Conservation (phyloP, 2,113 vertebrate genomes). For the Nothocercus julius region DNA sequence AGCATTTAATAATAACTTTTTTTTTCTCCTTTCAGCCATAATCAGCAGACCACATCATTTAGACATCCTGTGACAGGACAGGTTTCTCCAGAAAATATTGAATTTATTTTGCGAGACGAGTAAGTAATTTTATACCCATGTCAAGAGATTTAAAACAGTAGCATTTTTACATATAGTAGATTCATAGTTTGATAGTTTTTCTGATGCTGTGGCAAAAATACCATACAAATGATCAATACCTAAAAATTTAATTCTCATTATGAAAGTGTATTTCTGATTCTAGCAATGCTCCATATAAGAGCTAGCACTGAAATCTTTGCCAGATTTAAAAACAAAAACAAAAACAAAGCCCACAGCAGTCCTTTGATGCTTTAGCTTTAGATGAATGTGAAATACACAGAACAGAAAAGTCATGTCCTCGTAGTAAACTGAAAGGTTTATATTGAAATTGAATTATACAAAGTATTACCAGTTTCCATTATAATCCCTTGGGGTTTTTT, state of each 20-base stretch:
- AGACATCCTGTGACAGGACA: constrained; percentile 95
- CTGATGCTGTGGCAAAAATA: neutral
- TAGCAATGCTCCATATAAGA: neutral
- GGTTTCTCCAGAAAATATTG: constrained; percentile 94
- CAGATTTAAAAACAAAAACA: neutral
- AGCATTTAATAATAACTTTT: constrained; percentile 22
- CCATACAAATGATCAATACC: neutral
- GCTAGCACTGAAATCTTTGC: neutral
- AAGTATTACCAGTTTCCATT: neutral
- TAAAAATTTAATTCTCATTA: neutral
- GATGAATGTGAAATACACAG: neutral
- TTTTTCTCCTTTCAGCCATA: constrained; percentile 86
- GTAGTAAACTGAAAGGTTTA: neutral
- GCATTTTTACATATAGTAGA: neutral
- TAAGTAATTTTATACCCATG: constrained; percentile 79
- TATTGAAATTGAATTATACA: neutral
- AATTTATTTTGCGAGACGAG: constrained; percentile 94
- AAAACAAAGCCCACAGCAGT: too few species aligned
- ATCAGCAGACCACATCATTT: constrained; percentile 91
- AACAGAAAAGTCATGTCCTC: neutral
- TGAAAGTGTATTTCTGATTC: neutral
- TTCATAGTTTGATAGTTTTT: neutral
- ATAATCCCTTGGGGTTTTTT: neutral
- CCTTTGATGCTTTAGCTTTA: neutral
- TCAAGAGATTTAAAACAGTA: neutral